Evolutionary conservation across 2,888 invertebrate species (phyloP), one percentile per base, ranked within the genome.

Genomic region (Mesorhabditis sp.): DNA sequence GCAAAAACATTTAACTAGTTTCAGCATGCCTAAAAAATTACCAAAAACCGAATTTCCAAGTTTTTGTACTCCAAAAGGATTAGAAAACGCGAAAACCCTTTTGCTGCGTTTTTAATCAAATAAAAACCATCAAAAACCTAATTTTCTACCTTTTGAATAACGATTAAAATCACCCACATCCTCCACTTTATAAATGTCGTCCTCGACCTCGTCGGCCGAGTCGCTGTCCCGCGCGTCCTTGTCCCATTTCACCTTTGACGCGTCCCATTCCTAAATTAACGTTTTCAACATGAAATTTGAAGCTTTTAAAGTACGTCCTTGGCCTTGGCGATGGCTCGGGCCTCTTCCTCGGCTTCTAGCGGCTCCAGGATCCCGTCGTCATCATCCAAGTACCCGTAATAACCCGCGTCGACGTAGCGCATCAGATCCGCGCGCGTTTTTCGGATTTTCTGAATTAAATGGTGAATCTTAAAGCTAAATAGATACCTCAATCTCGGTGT

Each of bases 331-430:
- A 81, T 70, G 13, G 79, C 75, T 43, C 73, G 74, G 87, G 87
- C 74, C 87, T 82, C 80, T 70, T 83, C 75, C 43, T 80, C 80
- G 77, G 90, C 89, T 87, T 98, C 98, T 4, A 94, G 86, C 0
- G 96, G 96, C 74, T 93, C 88, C 64, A 98, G 88, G 67, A 96
- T 90, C 0, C 97, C 97, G 87, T 99, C 98, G 85, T 99, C 98
- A 82, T 98, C 98, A 87, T 98, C 98, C 82, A 95, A 89, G 87
- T 78, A 79, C 0, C 98, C 98, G 87, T 98, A 99, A 88, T 98
- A 98, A 87, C 95, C 95, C 0, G 97, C 96, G 88, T 98, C 97
- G 61, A 99, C 93, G 85, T 96, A 93, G 80, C 94, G 92, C 95
- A 97, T 96, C 67, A 99, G 89, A 86, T 99, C 97, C 0, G 93